A percentile compares a stretch with the other conserved stretches of the same genome.
These are phyloP conservation scores for Takifugu flavidus DNA, from an alignment of 2,113 vertebrate genomes.

Conservation along the genomic window DNA sequence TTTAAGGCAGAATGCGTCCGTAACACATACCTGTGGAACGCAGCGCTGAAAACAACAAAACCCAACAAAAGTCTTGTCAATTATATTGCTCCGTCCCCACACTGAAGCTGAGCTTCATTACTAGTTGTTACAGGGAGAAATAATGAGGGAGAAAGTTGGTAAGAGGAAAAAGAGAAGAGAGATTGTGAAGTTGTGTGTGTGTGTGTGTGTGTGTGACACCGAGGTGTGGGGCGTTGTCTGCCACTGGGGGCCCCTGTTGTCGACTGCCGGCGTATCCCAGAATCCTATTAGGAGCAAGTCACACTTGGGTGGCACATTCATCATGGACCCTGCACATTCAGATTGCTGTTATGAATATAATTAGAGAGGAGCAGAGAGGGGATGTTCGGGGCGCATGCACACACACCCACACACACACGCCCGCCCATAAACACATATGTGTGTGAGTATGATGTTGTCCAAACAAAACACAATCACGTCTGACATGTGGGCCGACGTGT, in stretches of 20 bases:
- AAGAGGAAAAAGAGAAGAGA: constrained; percentile 27
- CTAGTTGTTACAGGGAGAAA: constrained; percentile 23
- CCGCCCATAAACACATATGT: constrained; percentile 19
- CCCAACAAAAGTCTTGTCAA: no score
- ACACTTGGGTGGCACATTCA: constrained; percentile 80
- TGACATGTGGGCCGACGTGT: constrained; percentile 1
- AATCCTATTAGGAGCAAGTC: constrained; percentile 74
- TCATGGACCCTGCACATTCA: constrained; percentile 77
- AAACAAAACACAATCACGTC: constrained; percentile 31
- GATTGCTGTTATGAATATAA: constrained; percentile 80
- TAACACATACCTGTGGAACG: no score
- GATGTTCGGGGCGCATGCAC: constrained; percentile 49
- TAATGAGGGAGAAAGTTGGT: constrained; percentile 31
- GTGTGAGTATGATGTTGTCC: constrained; percentile 12
- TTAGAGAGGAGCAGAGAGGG: constrained; percentile 70
- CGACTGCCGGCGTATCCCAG: constrained; percentile 60
- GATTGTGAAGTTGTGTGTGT: constrained; percentile 21
- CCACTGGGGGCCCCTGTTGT: constrained; percentile 65
- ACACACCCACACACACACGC: constrained; percentile 11
- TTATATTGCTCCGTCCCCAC: no score
- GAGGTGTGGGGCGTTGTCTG: constrained; percentile 55
- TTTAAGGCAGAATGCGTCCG: no score
- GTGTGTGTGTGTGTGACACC: constrained; percentile 32
- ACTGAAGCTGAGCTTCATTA: constrained; percentile 26
- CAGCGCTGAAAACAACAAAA: no score